These are phyloP conservation scores for Dichetophora obliterata DNA, from an alignment of 2,888 invertebrate genomes.

Conservation along the genomic window DNA sequence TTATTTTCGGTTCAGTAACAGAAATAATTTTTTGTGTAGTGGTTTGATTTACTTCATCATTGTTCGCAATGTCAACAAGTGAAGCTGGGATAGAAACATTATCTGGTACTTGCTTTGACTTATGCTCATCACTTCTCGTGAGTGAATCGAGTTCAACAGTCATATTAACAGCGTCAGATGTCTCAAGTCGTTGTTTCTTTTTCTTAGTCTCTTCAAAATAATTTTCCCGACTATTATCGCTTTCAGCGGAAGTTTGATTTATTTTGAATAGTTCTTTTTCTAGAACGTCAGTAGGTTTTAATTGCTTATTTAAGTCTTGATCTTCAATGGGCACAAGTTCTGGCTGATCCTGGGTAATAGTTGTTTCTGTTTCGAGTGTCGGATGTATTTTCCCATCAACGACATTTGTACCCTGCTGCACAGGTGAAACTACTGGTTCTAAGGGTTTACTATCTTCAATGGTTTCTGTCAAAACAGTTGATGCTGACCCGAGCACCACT, in stretches of 20 bases:
- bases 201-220: too few relatives aligned
- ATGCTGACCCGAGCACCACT: neutral
- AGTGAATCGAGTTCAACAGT: neutral
- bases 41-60: too few relatives aligned
- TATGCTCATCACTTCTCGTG: neutral
- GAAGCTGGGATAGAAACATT: neutral
- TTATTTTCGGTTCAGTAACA: too few relatives aligned
- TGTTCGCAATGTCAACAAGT: neutral
- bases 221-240: neutral
- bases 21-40: too few relatives aligned
- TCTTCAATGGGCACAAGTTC: too few relatives aligned
- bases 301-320: too few relatives aligned
- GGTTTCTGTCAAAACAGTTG: constrained; percentile 62
- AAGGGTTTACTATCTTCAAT: constrained; percentile 46
- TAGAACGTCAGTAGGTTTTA: too few relatives aligned
- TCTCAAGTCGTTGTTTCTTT: too few relatives aligned
- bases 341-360: too few relatives aligned
- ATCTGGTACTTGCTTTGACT: neutral
- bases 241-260: neutral
- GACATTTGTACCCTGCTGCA: constrained; percentile 66
- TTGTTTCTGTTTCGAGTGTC: constrained; percentile 38
- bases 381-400: constrained; percentile 78
- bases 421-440: constrained; percentile 47
- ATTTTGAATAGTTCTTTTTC: neutral
- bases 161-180: neutral